These are phyloP conservation scores for Alloplasta piceator DNA, from an alignment of 2,888 invertebrate species.

Conservation along the genomic window DNA sequence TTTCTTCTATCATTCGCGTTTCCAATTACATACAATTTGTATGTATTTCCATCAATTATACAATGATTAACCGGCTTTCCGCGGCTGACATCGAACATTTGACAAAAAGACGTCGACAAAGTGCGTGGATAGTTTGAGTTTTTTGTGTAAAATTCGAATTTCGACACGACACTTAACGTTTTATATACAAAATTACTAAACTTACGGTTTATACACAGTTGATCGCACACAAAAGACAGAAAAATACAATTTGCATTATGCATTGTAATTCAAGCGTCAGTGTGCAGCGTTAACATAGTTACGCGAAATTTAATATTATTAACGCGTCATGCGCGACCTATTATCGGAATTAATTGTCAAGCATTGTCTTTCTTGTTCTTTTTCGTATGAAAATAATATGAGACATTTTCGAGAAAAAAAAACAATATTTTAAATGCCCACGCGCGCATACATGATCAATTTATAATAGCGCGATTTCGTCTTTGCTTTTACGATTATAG, in stretches of 20 bases:
- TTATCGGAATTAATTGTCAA: slow-evolving; percentile 27
- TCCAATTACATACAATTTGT: too few relatives aligned
- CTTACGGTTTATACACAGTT: slow-evolving; percentile 58
- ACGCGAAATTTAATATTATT: slow-evolving; percentile 29
- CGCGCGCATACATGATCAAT: slow-evolving; percentile 31
- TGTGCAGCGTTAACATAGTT: slow-evolving; percentile 51
- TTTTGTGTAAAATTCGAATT: neutral
- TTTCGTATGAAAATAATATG: slow-evolving; percentile 31
- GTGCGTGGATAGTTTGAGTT: neutral
- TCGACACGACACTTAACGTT: slow-evolving; percentile 30
- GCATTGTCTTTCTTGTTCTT: neutral
- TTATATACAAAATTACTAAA: slow-evolving; percentile 62
- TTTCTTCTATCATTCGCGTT: too few relatives aligned
- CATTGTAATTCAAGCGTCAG: slow-evolving; percentile 51
- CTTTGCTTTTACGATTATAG: slow-evolving; percentile 36
- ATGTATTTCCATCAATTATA: too few relatives aligned
- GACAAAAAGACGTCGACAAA: neutral
- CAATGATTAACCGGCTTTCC: too few relatives aligned
- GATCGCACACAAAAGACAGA: slow-evolving; percentile 5
- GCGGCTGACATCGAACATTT: slow-evolving; percentile 33
- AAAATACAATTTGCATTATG: slow-evolving; percentile 46
- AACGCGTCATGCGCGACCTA: slow-evolving; percentile 23
- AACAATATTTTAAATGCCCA: slow-evolving; percentile 1
- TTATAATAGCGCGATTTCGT: slow-evolving; percentile 35
- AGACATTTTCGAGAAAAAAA: neutral